These are phyloP conservation scores for Danio jaintianensis DNA, from an alignment of 2,797 vertebrate genomes.

Conservation along the genomic window DNA sequence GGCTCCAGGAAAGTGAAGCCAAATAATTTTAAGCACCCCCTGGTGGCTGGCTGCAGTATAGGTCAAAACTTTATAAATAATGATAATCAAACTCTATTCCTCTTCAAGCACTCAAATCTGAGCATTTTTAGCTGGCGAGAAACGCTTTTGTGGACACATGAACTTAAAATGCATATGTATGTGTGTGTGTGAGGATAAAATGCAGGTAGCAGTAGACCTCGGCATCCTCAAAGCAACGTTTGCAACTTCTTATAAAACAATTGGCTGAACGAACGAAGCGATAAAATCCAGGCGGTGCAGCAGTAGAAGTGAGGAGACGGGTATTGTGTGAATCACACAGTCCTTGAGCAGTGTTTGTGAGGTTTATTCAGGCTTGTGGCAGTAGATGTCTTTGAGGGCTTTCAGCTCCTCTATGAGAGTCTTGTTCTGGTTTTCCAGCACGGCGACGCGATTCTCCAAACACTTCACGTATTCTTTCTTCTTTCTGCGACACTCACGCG, in stretches of 20 bases:
- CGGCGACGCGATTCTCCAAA: slow-evolving; percentile 96
- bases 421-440: slow-evolving; percentile 99
- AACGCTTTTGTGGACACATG: too few relatives aligned
- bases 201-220: not conserved
- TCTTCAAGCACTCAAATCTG: too few relatives aligned
- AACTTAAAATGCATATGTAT: not conserved
- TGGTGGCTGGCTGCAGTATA: too few relatives aligned
- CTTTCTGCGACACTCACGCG: slow-evolving; percentile 96
- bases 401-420: slow-evolving; percentile 99
- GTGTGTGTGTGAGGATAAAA: not conserved
- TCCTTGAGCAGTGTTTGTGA: slow-evolving; percentile 24
- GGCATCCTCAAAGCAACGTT: slow-evolving; percentile 12
- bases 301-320: not conserved
- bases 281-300: slow-evolving; percentile 23
- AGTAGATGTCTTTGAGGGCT: slow-evolving; percentile 98
- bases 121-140: too few relatives aligned
- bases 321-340: slow-evolving; percentile 11
- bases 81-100: too few relatives aligned
- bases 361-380: slow-evolving; percentile 93
- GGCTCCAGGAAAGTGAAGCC: too few relatives aligned
- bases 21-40: too few relatives aligned
- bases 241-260: slow-evolving; percentile 23
- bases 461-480: slow-evolving; percentile 99
- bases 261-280: slow-evolving; percentile 6
- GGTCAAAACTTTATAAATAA: too few relatives aligned